These are phyloP conservation scores for Oreortyx pictus DNA, from an alignment of 2,797 vertebrate species.

Conservation along the genomic window DNA sequence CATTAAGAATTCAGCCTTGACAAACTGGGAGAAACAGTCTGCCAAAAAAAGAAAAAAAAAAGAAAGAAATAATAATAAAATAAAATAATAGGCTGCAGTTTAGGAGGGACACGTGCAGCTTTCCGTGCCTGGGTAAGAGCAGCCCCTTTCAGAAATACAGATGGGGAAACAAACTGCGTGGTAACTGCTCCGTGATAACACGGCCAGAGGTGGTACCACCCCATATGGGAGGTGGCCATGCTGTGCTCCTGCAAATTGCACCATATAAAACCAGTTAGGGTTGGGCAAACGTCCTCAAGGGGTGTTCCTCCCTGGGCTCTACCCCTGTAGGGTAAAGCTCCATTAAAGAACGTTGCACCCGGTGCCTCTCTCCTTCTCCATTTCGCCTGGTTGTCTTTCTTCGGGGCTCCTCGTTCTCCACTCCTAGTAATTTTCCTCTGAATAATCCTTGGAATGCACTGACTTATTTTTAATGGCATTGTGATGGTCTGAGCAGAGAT, in stretches of 20 bases:
- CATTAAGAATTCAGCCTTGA: neutral
- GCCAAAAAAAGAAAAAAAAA: neutral
- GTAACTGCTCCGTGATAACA: neutral
- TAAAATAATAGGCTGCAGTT: neutral
- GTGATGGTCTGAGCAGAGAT: neutral
- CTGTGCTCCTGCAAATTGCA: neutral
- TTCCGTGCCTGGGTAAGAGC: neutral
- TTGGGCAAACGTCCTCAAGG: neutral
- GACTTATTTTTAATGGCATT: neutral
- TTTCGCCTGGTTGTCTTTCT: neutral
- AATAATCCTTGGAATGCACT: neutral
- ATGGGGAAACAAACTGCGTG: neutral
- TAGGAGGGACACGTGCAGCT: neutral
- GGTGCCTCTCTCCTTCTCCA: neutral
- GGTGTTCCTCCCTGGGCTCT: neutral
- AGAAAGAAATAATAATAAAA: no score
- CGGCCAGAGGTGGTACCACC: rapidly evolving
- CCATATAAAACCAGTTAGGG: no score
- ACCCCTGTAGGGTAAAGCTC: no score
- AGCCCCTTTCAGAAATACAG: neutral
- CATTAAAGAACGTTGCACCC: neutral
- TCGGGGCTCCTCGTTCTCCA: neutral
- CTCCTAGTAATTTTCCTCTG: neutral
- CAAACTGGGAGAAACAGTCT: neutral
- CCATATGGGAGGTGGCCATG: neutral